Percentiles rank a stretch among this genome's conserved stretches.
phyloP scores from a whole-genome alignment of 2,888 invertebrate genomes.

The Scelioninae gen. 2 region DNA sequence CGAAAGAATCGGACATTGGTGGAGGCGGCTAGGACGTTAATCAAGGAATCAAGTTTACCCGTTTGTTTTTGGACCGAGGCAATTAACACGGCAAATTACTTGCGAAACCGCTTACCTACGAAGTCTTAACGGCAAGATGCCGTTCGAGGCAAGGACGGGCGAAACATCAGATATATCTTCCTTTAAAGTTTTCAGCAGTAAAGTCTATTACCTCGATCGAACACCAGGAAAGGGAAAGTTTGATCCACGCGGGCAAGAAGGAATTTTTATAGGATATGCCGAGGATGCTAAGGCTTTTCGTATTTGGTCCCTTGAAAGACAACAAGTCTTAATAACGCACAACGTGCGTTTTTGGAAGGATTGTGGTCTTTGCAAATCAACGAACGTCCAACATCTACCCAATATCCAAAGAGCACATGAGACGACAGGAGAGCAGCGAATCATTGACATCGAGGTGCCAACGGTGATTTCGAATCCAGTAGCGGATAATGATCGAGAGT shows the following conservation, averaged over 20 bases:
- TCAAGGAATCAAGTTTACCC: not conserved
- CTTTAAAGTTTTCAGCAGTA: not conserved
- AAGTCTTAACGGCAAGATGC: not conserved
- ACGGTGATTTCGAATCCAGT: too few species aligned
- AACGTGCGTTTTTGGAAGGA: too few species aligned
- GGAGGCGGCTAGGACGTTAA: not conserved
- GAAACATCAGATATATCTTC: not conserved
- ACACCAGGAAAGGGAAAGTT: constrained; percentile 3
- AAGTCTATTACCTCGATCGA: not conserved
- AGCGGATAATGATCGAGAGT: too few species aligned
- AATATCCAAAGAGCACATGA: too few species aligned
- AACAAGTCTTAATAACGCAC: too few species aligned
- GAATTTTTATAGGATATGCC: constrained; percentile 19
- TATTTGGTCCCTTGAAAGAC: too few species aligned
- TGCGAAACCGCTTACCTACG: not conserved
- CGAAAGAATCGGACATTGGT: not conserved
- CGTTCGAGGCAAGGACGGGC: not conserved
- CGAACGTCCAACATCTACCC: too few species aligned
- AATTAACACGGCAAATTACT: not conserved
- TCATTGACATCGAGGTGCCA: too few species aligned
- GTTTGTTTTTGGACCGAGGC: not conserved
- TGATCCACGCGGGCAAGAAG: constrained; percentile 14
- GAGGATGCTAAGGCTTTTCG: constrained; percentile 1
- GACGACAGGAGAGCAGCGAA: too few species aligned
- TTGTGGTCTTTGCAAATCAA: too few species aligned